A percentile compares a stretch with the other conserved stretches of the same genome.
These are phyloP conservation scores for Phylloscopus whistleri DNA, from an alignment of 2,113 vertebrate species.

Conservation along the genomic window DNA sequence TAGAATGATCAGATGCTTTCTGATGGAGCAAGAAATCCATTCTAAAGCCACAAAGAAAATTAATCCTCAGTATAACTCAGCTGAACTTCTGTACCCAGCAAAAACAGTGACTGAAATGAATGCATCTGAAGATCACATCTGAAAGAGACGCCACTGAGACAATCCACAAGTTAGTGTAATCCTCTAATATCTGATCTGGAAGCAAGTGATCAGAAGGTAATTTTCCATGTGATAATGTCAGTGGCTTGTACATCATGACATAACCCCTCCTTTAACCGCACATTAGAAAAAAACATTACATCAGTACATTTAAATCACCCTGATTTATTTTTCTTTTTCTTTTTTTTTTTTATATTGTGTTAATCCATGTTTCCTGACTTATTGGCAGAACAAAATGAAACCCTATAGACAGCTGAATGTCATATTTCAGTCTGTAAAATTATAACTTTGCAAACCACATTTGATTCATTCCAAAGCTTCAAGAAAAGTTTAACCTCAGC, in stretches of 20 bases:
- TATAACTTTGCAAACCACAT: background rate
- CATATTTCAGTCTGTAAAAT: background rate
- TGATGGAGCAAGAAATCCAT: background rate
- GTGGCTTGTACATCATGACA: background rate
- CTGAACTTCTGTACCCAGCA: background rate
- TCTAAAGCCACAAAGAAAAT: background rate
- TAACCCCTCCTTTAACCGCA: background rate
- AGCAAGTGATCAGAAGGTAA: slow-evolving; percentile 14
- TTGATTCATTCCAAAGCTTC: background rate
- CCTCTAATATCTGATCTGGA: slow-evolving; percentile 47
- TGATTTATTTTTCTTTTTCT: background rate
- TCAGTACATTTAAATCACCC: slow-evolving; percentile 7
- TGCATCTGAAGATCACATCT: background rate
- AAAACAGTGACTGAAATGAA: background rate
- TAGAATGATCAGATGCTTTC: background rate
- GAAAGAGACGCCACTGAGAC: background rate
- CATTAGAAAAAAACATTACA: slow-evolving; percentile 27
- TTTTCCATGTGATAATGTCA: slow-evolving; percentile 39
- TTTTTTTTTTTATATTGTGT: background rate
- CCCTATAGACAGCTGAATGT: background rate
- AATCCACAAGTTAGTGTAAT: background rate
- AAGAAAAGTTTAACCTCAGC: background rate
- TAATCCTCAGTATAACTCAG: background rate
- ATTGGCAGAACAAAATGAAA: background rate
- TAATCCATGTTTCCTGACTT: background rate